phyloP scores from a whole-genome alignment of 2,113 vertebrate species.

The Daphoenositta chrysoptera region DNA sequence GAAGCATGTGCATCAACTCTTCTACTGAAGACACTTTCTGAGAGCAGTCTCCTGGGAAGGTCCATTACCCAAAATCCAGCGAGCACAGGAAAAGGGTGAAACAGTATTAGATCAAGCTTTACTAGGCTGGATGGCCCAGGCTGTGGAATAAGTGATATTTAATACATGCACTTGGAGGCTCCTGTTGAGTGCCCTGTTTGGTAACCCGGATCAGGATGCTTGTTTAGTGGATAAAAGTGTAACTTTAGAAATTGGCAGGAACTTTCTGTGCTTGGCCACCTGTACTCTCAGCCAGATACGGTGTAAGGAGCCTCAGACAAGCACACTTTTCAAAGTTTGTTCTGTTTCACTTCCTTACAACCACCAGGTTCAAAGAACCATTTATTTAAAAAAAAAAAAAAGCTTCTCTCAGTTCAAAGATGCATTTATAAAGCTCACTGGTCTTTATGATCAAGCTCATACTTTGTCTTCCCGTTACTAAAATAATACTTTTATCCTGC shows the following conservation, averaged over 20 bases:
- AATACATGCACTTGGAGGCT: conserved; percentile 69
- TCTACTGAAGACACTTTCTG: conserved; percentile 70
- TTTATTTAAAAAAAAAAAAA: conserved; percentile 16
- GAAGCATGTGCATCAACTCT: conserved; percentile 71
- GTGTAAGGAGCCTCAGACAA: conserved; percentile 67
- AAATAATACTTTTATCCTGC: conserved; percentile 63
- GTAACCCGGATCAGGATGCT: conserved; percentile 80
- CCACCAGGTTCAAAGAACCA: conserved; percentile 68
- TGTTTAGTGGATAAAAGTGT: conserved; percentile 83
- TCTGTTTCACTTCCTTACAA: conserved; percentile 71
- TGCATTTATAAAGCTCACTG: conserved; percentile 38
- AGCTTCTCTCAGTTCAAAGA: conserved; percentile 45
- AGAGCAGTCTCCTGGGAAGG: conserved; percentile 70
- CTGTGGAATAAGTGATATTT: conserved; percentile 76
- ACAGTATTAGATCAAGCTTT: conserved; percentile 65
- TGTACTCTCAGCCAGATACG: conserved; percentile 74
- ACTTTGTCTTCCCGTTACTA: conserved; percentile 60
- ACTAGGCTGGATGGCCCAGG: conserved; percentile 57
- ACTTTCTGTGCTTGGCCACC: conserved; percentile 76
- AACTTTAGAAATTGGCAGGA: conserved; percentile 86
- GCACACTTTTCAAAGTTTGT: conserved; percentile 68
- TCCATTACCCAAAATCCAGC: conserved; percentile 68
- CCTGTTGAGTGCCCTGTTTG: conserved; percentile 77
- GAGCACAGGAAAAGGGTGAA: conserved; percentile 75
- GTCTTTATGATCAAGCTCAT: conserved; percentile 52